A percentile compares a stretch with the other conserved stretches of the same genome.
Evolutionary conservation across 2,113 vertebrate genomes (phyloP).

Genomic region (Rhinopomastus cyanomelas): DNA sequence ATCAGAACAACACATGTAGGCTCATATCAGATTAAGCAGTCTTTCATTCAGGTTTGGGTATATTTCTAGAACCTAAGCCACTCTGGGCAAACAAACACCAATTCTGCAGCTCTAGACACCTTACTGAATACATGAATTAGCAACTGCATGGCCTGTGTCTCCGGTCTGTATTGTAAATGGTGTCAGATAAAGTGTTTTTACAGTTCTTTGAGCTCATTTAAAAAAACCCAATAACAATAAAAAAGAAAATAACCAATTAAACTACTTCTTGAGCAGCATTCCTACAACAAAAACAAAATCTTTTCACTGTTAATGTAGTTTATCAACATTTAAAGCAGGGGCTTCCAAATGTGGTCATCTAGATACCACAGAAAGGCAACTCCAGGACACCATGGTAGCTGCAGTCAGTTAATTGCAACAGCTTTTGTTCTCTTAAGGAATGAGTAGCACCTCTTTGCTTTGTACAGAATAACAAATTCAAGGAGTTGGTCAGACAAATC

Average conservation of each 20-base stretch:
- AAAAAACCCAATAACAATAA: not conserved
- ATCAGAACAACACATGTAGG: not conserved
- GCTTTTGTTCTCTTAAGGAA: not conserved
- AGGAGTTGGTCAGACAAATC: not conserved
- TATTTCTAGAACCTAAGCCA: not conserved
- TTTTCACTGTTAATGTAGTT: not conserved
- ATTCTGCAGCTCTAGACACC: not conserved
- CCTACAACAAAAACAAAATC: not conserved
- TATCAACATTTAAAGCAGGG: not conserved
- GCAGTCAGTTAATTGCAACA: not conserved
- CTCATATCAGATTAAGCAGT: not conserved
- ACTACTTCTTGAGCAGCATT: not conserved
- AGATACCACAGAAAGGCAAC: not conserved
- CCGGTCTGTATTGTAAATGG: not conserved
- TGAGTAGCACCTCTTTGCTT: not conserved
- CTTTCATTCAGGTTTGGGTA: not conserved
- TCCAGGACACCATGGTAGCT: not conserved
- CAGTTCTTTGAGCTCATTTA: rapidly evolving
- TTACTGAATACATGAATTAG: not conserved
- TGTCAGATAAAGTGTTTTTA: not conserved
- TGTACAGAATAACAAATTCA: not conserved
- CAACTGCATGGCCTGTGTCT: not conserved
- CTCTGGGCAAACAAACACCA: not conserved
- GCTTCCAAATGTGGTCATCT: not conserved
- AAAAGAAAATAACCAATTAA: not conserved